Evolutionary conservation across 1,140 invertebrate genomes (phyloP), one percentile per base, ranked within the genome.

Genomic region (Bombus ignitus): DNA sequence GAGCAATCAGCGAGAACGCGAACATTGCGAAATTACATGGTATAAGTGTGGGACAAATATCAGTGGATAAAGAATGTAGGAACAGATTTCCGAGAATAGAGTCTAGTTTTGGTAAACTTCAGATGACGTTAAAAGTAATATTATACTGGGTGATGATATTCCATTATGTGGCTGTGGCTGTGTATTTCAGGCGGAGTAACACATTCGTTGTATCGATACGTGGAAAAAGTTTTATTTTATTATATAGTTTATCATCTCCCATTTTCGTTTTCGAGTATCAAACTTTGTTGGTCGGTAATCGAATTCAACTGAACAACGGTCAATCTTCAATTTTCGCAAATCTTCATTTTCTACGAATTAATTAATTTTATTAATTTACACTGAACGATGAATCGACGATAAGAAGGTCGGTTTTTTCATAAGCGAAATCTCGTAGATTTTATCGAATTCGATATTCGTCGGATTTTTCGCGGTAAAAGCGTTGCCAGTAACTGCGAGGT

Each of bases 161-260:
- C 35, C 8, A n/a, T 62, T 2, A 13, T 13, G 59, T 2, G 59
- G 28, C 4, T n/a, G 59, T 53, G 47, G 22, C 18, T 53, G 18
- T 22, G 47, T 53, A 22, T n/a, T n/a, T 2, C 59, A 28, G 10
- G 4, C 28, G 22, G 59, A 4, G 10, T n/a, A n/a, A 62, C 28
- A 10, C 28, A 0, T 62, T 12, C 1, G 47, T 22, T 53, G 15
- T 0, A 22, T 18, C 0, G 47, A 22, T n/a, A n/a, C 12, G 3
- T n/a, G 12, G 28, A 12, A 13, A n/a, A 62, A 62, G 12, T 13
- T 62, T 62, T 62, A n/a, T 62, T 62, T 62, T 62, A 62, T 62
- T 0, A 12, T 12, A 28, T 9, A 28, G 28, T n/a, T 28, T 28
- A 62, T 62, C 28, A 0, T 1, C 3, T 13, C 1, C 0, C 1